phyloP scores from a whole-genome alignment of 2,888 invertebrate species.

The Caradrina clavipalpis region DNA sequence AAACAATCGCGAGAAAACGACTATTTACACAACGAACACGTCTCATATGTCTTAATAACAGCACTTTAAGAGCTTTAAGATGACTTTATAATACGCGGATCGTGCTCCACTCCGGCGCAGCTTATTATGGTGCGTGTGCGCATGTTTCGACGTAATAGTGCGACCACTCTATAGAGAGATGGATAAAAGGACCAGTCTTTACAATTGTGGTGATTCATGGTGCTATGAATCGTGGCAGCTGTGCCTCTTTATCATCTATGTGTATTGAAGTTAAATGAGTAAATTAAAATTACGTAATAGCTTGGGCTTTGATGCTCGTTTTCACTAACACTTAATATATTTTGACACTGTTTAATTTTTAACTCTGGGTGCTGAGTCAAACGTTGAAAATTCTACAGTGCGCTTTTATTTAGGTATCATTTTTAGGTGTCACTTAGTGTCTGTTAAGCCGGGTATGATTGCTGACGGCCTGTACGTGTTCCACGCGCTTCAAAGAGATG shows the following conservation, averaged over 20 bases:
- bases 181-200: conserved; percentile 24
- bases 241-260: background rate
- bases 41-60: conserved; percentile 46
- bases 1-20: conserved; percentile 15
- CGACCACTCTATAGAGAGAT: conserved; percentile 25
- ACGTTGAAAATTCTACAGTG: too few species aligned
- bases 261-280: background rate
- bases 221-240: background rate
- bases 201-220: background rate
- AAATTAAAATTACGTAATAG: background rate
- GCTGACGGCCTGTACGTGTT: too few species aligned
- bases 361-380: too few species aligned
- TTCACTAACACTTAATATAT: too few species aligned
- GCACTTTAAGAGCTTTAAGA: conserved; percentile 58
- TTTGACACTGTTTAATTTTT: too few species aligned
- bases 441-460: too few species aligned
- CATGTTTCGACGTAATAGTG: conserved; percentile 48
- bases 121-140: conserved; percentile 61
- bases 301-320: too few species aligned
- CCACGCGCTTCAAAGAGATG: too few species aligned
- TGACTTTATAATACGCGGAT: conserved; percentile 70
- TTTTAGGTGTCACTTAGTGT: too few species aligned
- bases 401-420: too few species aligned
- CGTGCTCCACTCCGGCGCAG: conserved; percentile 65
- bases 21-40: conserved; percentile 32